phyloP scores from a whole-genome alignment of 2,113 vertebrate species.

The Lepus europaeus region DNA sequence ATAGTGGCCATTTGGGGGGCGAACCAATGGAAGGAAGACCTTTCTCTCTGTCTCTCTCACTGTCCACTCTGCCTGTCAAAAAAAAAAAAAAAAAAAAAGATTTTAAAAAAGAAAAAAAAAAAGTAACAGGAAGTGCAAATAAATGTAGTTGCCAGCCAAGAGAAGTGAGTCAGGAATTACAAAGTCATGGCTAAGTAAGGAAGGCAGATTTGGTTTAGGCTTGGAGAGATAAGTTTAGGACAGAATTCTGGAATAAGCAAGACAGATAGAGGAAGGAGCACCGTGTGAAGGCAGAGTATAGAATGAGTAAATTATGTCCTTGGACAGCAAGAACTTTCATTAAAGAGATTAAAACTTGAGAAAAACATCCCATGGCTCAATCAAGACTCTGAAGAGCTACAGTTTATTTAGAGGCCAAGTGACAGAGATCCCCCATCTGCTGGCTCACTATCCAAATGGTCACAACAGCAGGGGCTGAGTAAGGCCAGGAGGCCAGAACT shows the following conservation, averaged over 20 bases:
- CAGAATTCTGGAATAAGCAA: conserved; percentile 9
- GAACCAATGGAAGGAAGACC: no score
- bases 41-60: no score
- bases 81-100: background rate
- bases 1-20: no score
- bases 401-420: no score
- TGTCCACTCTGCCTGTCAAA: no score
- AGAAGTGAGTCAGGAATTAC: background rate
- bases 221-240: conserved; percentile 9
- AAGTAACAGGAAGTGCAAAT: conserved; percentile 29
- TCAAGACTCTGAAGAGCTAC: background rate
- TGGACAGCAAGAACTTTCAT: background rate
- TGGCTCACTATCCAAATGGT: no score
- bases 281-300: background rate
- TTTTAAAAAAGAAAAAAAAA: background rate
- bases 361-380: background rate
- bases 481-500: no score
- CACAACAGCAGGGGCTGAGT: no score
- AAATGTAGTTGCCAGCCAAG: background rate
- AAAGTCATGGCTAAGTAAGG: background rate
- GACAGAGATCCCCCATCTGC: no score
- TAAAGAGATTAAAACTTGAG: background rate
- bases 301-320: background rate
- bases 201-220: background rate
- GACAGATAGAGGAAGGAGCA: background rate